Evolutionary conservation across 2,888 invertebrate genomes (phyloP).

Genomic region (Apoderus coryli): DNA sequence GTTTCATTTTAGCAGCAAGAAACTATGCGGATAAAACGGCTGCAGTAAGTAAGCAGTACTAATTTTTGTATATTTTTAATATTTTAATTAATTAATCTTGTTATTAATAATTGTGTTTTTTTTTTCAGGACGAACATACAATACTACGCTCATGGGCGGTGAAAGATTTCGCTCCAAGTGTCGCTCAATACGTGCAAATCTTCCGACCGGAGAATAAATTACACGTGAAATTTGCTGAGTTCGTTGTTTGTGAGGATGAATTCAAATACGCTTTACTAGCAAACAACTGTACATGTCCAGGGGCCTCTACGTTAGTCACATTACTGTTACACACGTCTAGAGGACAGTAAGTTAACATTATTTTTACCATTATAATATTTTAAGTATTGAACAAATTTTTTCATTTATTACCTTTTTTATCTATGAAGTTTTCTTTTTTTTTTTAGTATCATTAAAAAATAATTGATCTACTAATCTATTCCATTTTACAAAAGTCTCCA

Average conservation of each 20-base stretch:
- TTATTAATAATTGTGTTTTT: slow-evolving; percentile 11
- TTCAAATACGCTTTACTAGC: slow-evolving; percentile 96
- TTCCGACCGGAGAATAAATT: slow-evolving; percentile 97
- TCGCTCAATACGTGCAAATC: slow-evolving; percentile 96
- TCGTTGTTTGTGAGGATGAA: slow-evolving; percentile 97
- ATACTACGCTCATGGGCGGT: slow-evolving; percentile 87
- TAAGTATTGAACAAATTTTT: too few relatives aligned
- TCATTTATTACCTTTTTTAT: too few relatives aligned
- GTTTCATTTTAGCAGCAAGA: slow-evolving; percentile 90
- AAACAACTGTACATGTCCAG: slow-evolving; percentile 97
- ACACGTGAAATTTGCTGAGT: slow-evolving; percentile 97
- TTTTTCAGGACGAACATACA: slow-evolving; percentile 54
- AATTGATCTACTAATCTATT: too few relatives aligned
- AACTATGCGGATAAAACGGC: slow-evolving; percentile 95
- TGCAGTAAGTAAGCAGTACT: slow-evolving; percentile 46
- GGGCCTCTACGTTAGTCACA: slow-evolving; percentile 92
- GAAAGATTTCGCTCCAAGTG: slow-evolving; percentile 92
- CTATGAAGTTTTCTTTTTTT: too few relatives aligned
- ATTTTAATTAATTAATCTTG: slow-evolving; percentile 4
- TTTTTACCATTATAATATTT: background rate
- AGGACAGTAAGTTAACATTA: slow-evolving; percentile 78
- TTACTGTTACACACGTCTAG: slow-evolving; percentile 90
- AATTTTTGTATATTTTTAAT: slow-evolving; percentile 2
- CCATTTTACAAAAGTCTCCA: too few relatives aligned
- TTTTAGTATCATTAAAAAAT: too few relatives aligned